These are phyloP conservation scores for Eristalinus sepulchralis DNA, from an alignment of 2,888 invertebrate species.

Conservation along the genomic window DNA sequence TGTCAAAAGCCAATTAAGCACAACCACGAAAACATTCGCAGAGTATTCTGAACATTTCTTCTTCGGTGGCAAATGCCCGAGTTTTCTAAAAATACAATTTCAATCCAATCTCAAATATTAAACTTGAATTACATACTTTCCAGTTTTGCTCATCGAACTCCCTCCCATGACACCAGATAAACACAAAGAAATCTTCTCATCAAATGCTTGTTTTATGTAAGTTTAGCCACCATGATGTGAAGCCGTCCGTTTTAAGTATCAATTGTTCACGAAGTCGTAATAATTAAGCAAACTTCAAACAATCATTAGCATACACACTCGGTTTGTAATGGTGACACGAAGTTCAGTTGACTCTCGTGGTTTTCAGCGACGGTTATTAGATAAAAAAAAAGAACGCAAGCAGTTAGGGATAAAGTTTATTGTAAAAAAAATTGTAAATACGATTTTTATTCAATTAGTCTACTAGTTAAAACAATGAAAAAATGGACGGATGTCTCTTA, in stretches of 20 bases:
- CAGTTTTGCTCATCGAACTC: background rate
- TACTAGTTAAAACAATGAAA: background rate
- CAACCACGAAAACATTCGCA: background rate
- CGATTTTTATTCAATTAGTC: background rate
- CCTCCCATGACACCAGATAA: background rate
- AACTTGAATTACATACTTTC: background rate
- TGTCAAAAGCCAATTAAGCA: constrained; percentile 32
- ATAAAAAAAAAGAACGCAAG: background rate
- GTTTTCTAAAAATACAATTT: constrained; percentile 1
- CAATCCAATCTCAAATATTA: background rate
- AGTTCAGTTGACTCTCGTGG: background rate
- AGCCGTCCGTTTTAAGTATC: background rate
- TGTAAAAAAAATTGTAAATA: constrained; percentile 27
- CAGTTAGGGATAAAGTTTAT: constrained; percentile 30
- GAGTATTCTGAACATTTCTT: background rate
- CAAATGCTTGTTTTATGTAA: background rate
- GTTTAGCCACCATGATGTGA: background rate
- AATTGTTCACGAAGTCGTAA: constrained; percentile 13
- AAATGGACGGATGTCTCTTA: constrained; percentile 32
- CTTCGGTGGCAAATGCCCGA: background rate
- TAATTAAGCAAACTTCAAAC: constrained; percentile 38
- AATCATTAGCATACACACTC: constrained; percentile 2
- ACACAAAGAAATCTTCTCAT: background rate
- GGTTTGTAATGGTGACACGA: background rate
- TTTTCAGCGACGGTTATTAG: background rate